Evolutionary conservation across 37 sponge, comb jelly and placozoan genomes (phyloP).

Genomic region (Mnemiopsis leidyi): DNA sequence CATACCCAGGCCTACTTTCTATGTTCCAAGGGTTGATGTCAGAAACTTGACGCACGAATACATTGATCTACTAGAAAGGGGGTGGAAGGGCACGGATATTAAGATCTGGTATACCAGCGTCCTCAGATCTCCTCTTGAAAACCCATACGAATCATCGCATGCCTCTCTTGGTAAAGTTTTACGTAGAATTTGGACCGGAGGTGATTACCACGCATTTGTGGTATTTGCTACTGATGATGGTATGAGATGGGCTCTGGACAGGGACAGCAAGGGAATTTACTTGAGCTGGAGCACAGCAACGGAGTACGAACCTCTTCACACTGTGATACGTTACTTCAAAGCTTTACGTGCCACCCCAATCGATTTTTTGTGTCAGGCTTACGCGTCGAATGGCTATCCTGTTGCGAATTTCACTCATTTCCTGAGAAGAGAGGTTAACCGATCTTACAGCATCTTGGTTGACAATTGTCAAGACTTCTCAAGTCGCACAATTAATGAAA

Average conservation of each 20-base stretch:
- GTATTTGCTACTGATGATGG: background rate
- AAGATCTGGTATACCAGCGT: background rate
- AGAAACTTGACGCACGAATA: background rate
- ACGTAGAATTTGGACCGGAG: background rate
- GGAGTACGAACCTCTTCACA: background rate
- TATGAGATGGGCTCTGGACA: background rate
- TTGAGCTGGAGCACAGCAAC: background rate
- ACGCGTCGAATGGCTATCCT: too few relatives aligned
- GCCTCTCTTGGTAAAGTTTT: background rate
- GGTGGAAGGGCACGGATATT: background rate
- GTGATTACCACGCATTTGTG: background rate
- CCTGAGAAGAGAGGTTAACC: too few relatives aligned
- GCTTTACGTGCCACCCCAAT: background rate
- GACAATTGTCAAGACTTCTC: too few relatives aligned
- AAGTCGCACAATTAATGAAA: too few relatives aligned
- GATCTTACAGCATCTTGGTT: too few relatives aligned
- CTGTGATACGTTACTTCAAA: background rate
- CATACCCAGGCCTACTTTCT: too few relatives aligned
- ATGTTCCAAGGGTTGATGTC: too few relatives aligned
- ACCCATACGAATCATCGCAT: background rate
- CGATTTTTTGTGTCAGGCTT: too few relatives aligned
- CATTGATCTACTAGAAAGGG: background rate
- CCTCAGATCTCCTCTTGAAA: background rate
- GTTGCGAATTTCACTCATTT: too few relatives aligned
- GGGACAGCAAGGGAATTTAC: background rate